These are phyloP conservation scores for Psephotus haematonotus DNA, from an alignment of 2,113 vertebrate genomes.

Conservation along the genomic window DNA sequence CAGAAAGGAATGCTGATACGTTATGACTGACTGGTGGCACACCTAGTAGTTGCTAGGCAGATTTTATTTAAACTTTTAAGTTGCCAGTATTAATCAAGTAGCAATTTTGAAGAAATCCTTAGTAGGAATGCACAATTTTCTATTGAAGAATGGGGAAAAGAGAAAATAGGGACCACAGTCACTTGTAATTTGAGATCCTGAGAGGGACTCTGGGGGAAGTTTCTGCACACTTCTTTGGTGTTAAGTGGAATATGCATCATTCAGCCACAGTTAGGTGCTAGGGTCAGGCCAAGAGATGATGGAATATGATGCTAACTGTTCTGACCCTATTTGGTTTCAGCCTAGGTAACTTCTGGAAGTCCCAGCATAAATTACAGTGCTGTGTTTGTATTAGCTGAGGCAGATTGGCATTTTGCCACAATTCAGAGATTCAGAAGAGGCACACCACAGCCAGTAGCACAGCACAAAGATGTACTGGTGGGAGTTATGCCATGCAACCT, in stretches of 20 bases:
- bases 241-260: not conserved
- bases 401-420: not conserved
- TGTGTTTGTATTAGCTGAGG: not conserved
- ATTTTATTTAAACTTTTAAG: not conserved
- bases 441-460: not conserved
- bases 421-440: not conserved
- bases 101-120: not conserved
- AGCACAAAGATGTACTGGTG: not conserved
- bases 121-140: not conserved
- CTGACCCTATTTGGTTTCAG: not conserved
- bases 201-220: not conserved
- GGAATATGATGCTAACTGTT: not conserved
- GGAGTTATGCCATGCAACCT: not conserved
- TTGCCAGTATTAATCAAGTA: not conserved
- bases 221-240: not conserved
- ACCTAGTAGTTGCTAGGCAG: not conserved
- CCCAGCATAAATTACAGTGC: not conserved
- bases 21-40: not conserved
- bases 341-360: not conserved
- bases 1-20: not conserved
- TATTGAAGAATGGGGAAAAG: not conserved
- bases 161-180: not conserved
- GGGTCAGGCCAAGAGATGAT: not conserved
- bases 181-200: not conserved
- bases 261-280: not conserved